Base-by-base conservation (phyloP, 2,113 vertebrate species). In the Turnix velox region DNA sequence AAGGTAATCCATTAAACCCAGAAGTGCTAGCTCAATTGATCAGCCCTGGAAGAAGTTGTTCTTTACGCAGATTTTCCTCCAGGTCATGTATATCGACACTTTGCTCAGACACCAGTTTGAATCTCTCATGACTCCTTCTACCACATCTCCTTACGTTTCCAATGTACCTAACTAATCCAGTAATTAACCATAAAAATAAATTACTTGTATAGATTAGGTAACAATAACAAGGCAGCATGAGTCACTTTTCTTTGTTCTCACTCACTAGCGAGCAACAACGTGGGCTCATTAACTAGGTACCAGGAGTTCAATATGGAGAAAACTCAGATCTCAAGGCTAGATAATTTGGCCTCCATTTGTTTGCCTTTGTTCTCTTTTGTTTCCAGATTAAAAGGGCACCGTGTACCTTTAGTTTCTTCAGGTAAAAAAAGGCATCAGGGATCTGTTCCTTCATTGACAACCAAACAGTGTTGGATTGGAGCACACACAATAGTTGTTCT, bases 141-240 rank as follows among this genome's bases (percentile, higher is more conserved):
- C 68, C 68, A 28, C 72, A 58, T 83, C 80, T 82, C 75, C 68
- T 92, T 87, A 27, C 74, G 43, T 80, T 89, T 76, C 79, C 92
- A 95, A 91, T 95, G 86, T 69, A 89, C 62, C 65, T 85, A 87
- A 84, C 85, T 94, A 94, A 96, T 93, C 89, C 90, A 90, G 76
- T 87, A 91, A 81, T 93, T 95, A 93, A 95, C 85, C 87, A 90
- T 95, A 95, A 74, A 96, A 65, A 45, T 59, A 96, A 95, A 95
- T 88, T 84, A 85, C 94, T 95, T 91, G 91, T 91, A 65, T 91
- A 95, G 95, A 80, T 87, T 92, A 96, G 81, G 84, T 78, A 88
- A 93, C 84, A 94, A 92, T 88, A 93, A 93, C 72, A 73, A 92
- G 82, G 92, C 73, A 80, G 71, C 46, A 35, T 96, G 94, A 97